A percentile compares a stretch with the other conserved stretches of the same genome.
Conservation (phyloP, 2,113 vertebrate species). For the Salvelinus namaycush region DNA sequence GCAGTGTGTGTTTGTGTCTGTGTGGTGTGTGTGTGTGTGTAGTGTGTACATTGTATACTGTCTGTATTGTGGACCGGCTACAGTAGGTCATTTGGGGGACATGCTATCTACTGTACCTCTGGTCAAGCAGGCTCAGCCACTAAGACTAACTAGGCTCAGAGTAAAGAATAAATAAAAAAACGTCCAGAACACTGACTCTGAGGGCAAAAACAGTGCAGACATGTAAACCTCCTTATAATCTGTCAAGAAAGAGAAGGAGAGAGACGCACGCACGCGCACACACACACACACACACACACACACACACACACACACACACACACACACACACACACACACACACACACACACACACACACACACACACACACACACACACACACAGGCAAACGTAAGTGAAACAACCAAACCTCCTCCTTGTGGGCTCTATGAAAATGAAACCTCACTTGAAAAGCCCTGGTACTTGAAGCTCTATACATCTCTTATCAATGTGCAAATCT, state of each 20-base stretch:
- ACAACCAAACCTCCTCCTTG: constrained; percentile 10
- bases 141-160: too few relatives aligned
- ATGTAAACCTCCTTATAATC: not conserved
- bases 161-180: too few relatives aligned
- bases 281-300: too few relatives aligned
- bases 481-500: constrained; percentile 47
- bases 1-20: not conserved
- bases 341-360: too few relatives aligned
- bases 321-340: too few relatives aligned
- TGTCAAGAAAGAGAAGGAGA: not conserved
- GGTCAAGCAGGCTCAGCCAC: not conserved
- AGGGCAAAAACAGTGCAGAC: not conserved
- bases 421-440: constrained; percentile 57
- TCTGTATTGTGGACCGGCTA: not conserved
- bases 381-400: too few relatives aligned
- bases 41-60: too few relatives aligned
- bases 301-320: too few relatives aligned
- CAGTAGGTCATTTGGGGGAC: not conserved
- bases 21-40: not conserved
- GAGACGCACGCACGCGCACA: not conserved
- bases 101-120: not conserved
- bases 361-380: too few relatives aligned
- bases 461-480: constrained; percentile 34
- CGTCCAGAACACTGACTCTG: not conserved
- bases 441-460: constrained; percentile 23